Evolutionary conservation across 1,140 invertebrate species (phyloP).

Genomic region (Leptinotarsa lineolata): DNA sequence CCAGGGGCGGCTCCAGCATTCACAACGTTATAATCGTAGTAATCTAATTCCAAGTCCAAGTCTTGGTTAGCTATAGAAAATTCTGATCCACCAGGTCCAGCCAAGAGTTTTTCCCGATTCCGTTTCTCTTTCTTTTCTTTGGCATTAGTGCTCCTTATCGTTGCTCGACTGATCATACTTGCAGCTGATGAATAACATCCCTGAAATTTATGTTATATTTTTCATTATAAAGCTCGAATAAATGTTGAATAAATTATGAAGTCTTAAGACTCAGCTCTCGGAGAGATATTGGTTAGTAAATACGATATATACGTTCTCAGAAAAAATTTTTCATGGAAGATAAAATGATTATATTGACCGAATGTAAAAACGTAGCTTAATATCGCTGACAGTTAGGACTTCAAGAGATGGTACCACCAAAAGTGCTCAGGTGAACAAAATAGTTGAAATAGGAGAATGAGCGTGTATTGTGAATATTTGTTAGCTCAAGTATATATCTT

Average conservation of each 20-base stretch:
- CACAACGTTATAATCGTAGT: conserved; percentile 87
- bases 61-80: conserved; percentile 75
- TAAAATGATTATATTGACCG: too few relatives aligned
- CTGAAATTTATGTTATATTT: conserved; percentile 52
- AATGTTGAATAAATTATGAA: too few relatives aligned
- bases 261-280: too few relatives aligned
- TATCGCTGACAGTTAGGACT: too few relatives aligned
- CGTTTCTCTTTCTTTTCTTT: conserved; percentile 79
- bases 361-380: too few relatives aligned
- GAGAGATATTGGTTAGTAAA: too few relatives aligned
- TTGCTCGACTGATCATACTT: conserved; percentile 64
- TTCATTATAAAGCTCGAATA: too few relatives aligned
- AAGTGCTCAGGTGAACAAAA: conserved; percentile 44
- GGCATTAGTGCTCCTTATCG: conserved; percentile 65
- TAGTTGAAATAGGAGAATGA: background rate
- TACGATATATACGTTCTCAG: too few relatives aligned
- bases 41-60: conserved; percentile 80
- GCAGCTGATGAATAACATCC: conserved; percentile 71
- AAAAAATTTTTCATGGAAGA: too few relatives aligned
- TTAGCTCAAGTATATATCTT: too few relatives aligned
- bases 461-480: background rate
- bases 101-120: conserved; percentile 71
- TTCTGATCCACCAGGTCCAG: conserved; percentile 69
- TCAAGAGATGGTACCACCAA: conserved; percentile 33
- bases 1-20: conserved; percentile 80